Evolutionary conservation across 2,888 invertebrate genomes (phyloP).

Genomic region (Apamea epomidion): DNA sequence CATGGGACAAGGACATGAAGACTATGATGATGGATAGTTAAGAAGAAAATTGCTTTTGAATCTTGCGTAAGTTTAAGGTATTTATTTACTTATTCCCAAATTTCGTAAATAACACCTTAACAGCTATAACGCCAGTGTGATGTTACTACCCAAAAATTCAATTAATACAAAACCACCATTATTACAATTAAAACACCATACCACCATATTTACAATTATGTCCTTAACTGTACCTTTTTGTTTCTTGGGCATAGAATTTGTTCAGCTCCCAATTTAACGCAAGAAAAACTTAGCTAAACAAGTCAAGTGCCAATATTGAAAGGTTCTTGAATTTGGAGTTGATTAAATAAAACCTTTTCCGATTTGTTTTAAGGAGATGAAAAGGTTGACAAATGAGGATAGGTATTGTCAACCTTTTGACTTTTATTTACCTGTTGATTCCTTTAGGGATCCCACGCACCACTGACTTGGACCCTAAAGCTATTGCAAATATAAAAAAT

Average conservation of each 20-base stretch:
- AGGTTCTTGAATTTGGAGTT: slow-evolving; percentile 1
- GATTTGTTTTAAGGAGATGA: not conserved
- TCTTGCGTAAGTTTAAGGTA: too few species aligned
- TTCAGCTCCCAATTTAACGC: not conserved
- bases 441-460: not conserved
- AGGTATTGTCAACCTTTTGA: slow-evolving; percentile 15
- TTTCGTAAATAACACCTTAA: too few species aligned
- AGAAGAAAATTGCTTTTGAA: too few species aligned
- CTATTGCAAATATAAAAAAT: not conserved
- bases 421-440: not conserved
- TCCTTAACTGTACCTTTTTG: too few species aligned
- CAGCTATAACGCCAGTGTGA: too few species aligned
- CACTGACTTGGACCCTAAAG: not conserved
- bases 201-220: too few species aligned
- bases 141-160: too few species aligned
- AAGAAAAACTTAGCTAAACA: not conserved
- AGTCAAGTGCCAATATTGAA: slow-evolving; percentile 1
- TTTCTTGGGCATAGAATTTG: not conserved
- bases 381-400: slow-evolving; percentile 22
- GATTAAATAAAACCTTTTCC: slow-evolving; percentile 23
- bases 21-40: too few species aligned
- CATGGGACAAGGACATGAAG: too few species aligned
- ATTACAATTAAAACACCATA: too few species aligned
- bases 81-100: too few species aligned
- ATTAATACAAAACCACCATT: too few species aligned